These are phyloP conservation scores for Limanda limanda DNA, from an alignment of 2,113 vertebrate genomes.

Conservation along the genomic window DNA sequence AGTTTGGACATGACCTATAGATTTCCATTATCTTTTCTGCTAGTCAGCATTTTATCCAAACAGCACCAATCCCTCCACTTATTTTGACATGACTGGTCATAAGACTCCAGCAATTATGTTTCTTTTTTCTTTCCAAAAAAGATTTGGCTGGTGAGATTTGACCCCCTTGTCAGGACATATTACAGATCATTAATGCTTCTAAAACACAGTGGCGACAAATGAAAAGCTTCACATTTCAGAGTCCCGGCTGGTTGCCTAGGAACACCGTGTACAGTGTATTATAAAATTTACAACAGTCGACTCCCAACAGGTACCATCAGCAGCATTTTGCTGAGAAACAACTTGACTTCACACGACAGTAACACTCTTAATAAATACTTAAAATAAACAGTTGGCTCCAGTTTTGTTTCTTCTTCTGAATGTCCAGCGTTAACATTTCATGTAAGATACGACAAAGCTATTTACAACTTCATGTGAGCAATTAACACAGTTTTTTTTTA, in stretches of 20 bases:
- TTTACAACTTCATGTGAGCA: conserved; percentile 25
- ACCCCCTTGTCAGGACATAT: background rate
- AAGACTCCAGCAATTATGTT: background rate
- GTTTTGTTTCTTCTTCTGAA: conserved; percentile 33
- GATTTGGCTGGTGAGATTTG: conserved; percentile 13
- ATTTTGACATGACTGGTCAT: background rate
- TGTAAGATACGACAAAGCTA: conserved; percentile 19
- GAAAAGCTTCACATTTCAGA: conserved; percentile 52
- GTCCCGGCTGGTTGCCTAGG: conserved; percentile 17
- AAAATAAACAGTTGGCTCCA: conserved; percentile 45
- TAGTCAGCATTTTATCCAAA: background rate
- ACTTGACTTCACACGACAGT: background rate
- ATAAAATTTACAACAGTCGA: conserved; percentile 16
- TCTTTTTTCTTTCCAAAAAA: background rate
- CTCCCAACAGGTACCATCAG: conserved; percentile 19
- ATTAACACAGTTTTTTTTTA: background rate
- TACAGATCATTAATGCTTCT: background rate
- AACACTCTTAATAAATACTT: conserved; percentile 61
- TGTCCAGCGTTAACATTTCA: conserved; percentile 11
- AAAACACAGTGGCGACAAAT: conserved; percentile 7
- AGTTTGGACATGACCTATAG: background rate
- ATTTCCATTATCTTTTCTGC: background rate
- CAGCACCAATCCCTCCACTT: background rate
- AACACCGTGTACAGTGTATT: conserved; percentile 5
- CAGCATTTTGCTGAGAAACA: conserved; percentile 30